Conservation (phyloP, 2,113 vertebrate species). For the Nothobranchius furzeri region DNA sequence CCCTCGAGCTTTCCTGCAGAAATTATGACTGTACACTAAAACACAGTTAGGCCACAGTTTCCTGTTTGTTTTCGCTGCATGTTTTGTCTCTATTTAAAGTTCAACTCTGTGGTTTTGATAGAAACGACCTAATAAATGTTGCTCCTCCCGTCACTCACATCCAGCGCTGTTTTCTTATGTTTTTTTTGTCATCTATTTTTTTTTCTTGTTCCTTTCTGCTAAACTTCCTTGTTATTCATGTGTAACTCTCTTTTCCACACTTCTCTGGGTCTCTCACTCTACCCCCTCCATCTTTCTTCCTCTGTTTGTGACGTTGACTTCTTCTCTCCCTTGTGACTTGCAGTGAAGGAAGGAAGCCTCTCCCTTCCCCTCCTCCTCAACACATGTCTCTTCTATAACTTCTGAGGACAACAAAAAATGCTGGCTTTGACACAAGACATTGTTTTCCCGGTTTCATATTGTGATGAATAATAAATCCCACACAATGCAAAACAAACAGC, state of each 20-base stretch:
- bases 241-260: background rate
- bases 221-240: constrained; percentile 9
- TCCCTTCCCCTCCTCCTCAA: constrained; percentile 66
- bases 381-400: constrained; percentile 56
- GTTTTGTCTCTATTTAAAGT: constrained; percentile 18
- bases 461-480: background rate
- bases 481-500: background rate
- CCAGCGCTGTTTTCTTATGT: constrained; percentile 25
- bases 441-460: background rate
- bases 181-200: background rate
- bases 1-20: background rate
- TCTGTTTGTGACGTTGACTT: constrained; percentile 38
- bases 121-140: constrained; percentile 44
- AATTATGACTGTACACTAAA: constrained; percentile 11
- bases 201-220: constrained; percentile 3
- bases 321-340: constrained; percentile 55
- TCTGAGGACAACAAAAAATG: constrained; percentile 22
- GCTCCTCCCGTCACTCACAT: constrained; percentile 19
- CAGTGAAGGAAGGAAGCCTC: constrained; percentile 74
- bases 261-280: constrained; percentile 11
- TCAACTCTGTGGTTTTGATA: constrained; percentile 42
- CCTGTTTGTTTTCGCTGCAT: constrained; percentile 15
- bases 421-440: constrained; percentile 29
- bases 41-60: constrained; percentile 8
- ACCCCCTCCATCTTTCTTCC: constrained; percentile 35